Evolutionary conservation across 2,113 vertebrate species (phyloP).

Genomic region (Miniopterus natalensis): DNA sequence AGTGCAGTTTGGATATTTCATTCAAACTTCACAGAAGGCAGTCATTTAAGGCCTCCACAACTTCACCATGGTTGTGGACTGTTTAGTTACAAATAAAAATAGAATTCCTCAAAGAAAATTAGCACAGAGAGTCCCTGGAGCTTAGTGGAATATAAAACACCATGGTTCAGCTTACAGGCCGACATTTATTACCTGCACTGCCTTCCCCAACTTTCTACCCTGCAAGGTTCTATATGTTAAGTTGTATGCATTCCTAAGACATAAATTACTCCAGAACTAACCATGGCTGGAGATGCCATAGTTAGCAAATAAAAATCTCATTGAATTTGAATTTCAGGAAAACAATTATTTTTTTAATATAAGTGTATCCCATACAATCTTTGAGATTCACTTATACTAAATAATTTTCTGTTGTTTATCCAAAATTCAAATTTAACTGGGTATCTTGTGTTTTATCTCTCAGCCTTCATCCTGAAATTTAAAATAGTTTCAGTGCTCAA

Average conservation of each 20-base stretch:
- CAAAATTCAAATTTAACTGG: not conserved
- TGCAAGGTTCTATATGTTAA: not conserved
- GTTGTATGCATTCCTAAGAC: not conserved
- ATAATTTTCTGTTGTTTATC: not conserved
- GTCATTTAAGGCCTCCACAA: not conserved
- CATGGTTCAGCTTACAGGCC: too few relatives aligned
- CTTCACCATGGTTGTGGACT: not conserved
- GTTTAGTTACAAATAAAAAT: not conserved
- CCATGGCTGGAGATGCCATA: not conserved
- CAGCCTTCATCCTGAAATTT: not conserved
- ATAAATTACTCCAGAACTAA: not conserved
- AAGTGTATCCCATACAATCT: not conserved
- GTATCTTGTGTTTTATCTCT: not conserved
- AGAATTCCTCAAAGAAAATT: not conserved
- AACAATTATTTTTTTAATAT: not conserved
- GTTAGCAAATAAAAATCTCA: constrained; percentile 1
- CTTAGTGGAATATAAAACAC: not conserved
- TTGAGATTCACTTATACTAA: not conserved
- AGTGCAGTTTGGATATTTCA: not conserved
- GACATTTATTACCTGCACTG: too few relatives aligned
- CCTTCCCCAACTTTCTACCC: fast-evolving
- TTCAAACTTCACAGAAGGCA: not conserved
- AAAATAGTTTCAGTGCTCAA: not conserved
- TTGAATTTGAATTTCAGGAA: not conserved
- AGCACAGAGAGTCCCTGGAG: not conserved